phyloP scores from a whole-genome alignment of 1,140 invertebrate species.

The Euura lappo region DNA sequence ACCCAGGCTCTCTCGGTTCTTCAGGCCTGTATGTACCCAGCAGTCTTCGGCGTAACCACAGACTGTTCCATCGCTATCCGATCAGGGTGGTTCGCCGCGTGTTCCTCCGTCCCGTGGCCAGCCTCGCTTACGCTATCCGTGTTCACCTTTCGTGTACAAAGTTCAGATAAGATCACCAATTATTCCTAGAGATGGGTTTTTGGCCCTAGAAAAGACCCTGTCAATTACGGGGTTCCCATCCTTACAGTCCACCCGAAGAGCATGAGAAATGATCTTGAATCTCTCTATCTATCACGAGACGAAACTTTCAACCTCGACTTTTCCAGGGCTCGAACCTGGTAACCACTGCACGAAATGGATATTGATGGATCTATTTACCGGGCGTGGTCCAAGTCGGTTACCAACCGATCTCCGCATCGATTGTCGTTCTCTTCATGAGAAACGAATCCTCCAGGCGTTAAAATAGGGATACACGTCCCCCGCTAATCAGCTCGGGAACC shows the following conservation, averaged over 20 bases:
- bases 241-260: conserved; percentile 22
- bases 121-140: too few relatives aligned
- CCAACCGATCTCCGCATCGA: too few relatives aligned
- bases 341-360: conserved; percentile 14
- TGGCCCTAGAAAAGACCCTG: conserved; percentile 33
- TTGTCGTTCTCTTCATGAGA: too few relatives aligned
- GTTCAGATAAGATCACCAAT: conserved; percentile 50
- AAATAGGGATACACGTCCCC: not conserved
- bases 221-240: conserved; percentile 37
- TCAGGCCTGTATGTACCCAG: not conserved
- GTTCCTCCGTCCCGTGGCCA: conserved; percentile 14
- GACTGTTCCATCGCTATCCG: not conserved
- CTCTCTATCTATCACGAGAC: not conserved
- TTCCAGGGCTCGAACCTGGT: conserved; percentile 3
- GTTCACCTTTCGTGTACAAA: conserved; percentile 23
- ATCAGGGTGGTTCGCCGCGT: not conserved
- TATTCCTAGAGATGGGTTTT: conserved; percentile 36
- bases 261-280: conserved; percentile 41
- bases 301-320: too few relatives aligned
- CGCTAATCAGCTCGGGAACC: conserved; percentile 18
- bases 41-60: not conserved
- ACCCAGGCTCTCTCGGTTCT: conserved; percentile 1
- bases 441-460: too few relatives aligned
- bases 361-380: too few relatives aligned
- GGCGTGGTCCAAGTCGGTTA: too few relatives aligned